These are phyloP conservation scores for Tetanocera ferruginea DNA, from an alignment of 2,888 invertebrate species.

Conservation along the genomic window DNA sequence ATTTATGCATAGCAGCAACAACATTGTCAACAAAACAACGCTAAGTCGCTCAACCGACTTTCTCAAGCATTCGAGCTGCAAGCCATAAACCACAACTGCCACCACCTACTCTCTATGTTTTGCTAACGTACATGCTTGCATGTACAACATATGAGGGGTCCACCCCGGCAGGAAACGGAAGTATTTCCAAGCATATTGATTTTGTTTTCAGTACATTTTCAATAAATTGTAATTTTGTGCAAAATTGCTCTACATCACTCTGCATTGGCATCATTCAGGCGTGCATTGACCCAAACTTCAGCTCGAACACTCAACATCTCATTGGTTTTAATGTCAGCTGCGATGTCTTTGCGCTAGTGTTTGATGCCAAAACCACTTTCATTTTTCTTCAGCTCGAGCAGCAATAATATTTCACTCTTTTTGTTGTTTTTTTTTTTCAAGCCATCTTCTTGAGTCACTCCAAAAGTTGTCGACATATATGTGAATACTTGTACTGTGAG, in stretches of 20 bases:
- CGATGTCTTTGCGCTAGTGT: not conserved
- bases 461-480: too few species aligned
- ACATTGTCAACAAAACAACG: not conserved
- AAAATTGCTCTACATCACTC: too few species aligned
- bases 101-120: not conserved
- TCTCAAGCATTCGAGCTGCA: not conserved
- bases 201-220: not conserved
- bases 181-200: not conserved
- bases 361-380: constrained; percentile 33
- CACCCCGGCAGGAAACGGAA: not conserved
- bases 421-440: not conserved
- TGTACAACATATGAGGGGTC: too few species aligned
- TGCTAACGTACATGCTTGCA: too few species aligned
- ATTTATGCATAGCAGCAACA: not conserved
- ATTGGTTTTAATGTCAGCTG: not conserved
- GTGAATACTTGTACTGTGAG: too few species aligned
- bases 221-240: too few species aligned
- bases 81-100: not conserved
- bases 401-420: not conserved
- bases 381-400: constrained; percentile 23
- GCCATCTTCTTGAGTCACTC: not conserved
- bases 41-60: not conserved
- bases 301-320: not conserved
- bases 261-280: not conserved
- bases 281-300: constrained; percentile 28